phyloP scores from a whole-genome alignment of 2,113 vertebrate species.

The Hydrolagus affinis region DNA sequence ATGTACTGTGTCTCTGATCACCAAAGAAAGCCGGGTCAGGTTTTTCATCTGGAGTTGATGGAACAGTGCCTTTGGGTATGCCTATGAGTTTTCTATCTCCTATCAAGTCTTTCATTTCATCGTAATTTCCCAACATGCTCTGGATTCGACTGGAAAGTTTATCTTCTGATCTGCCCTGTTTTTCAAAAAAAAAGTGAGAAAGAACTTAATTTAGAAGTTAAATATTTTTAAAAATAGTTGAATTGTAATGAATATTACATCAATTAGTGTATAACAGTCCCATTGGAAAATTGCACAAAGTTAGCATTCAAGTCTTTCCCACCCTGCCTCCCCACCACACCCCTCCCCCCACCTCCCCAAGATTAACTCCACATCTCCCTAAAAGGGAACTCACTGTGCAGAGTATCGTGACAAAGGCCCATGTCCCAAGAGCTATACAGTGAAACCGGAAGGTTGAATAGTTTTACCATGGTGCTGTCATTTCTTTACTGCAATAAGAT shows the following conservation, averaged over 20 bases:
- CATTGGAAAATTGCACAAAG: background rate
- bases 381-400: too few species aligned
- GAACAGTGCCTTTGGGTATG: constrained; percentile 71
- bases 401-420: too few species aligned
- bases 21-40: constrained; percentile 66
- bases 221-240: background rate
- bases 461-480: too few species aligned
- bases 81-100: constrained; percentile 78
- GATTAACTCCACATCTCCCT: too few species aligned
- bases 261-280: background rate
- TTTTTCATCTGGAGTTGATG: constrained; percentile 81
- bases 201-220: background rate
- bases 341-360: too few species aligned
- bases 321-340: too few species aligned
- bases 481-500: too few species aligned
- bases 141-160: constrained; percentile 95
- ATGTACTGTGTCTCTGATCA: constrained; percentile 72
- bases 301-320: too few species aligned
- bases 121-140: constrained; percentile 98
- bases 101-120: constrained; percentile 94
- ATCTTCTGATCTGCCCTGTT: constrained; percentile 91
- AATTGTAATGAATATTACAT: background rate
- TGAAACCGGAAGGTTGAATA: too few species aligned
- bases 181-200: constrained; percentile 12
- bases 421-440: too few species aligned